Evolutionary conservation across 2,797 vertebrate species (phyloP), one percentile per base, ranked within the genome.

Genomic region (Scleropages formosus): DNA sequence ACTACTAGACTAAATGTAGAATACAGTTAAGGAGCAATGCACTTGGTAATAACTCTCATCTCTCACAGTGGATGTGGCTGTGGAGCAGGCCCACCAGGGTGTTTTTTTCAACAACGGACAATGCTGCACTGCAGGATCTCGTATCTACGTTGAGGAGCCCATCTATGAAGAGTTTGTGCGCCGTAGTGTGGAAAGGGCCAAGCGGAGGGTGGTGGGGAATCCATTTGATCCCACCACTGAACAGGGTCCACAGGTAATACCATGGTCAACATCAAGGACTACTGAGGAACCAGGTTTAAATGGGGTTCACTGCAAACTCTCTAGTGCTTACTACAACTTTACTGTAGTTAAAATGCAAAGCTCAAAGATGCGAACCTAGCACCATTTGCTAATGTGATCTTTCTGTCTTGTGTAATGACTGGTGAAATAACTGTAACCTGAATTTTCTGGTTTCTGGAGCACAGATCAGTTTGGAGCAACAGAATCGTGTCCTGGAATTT

Each of bases 21-120:
- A n/a, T n/a, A n/a, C n/a, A n/a, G n/a, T n/a, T n/a, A n/a, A n/a
- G n/a, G n/a, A n/a, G n/a, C n/a, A n/a, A n/a, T n/a, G n/a, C n/a
- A 39, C 31, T 39, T 2, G n/a, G n/a, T 39, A 39, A 39, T 31
- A 2, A 39, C 31, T 39, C n/a, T 76, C 72, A 27, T 62, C 39
- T 84, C 78, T 77, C 1, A 83, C 82, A 99, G 98, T 99, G 95
- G 96, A 99, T 75, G 88, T 96, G 1, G 98, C 98, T 0, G 95
- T 99, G 66, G 97, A 99, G 81, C 95, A 99, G 88, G 95, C 98
- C 75, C 98, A 99, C 83, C 96, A 99, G 88, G 98, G 98, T 0
- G 96, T 98, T 78, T 99, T 99, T 90, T 99, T 98, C 90, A 99
- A 99, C 69, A 97, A 96, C 81, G 98, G 98, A 63, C 98, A 99